phyloP scores from a whole-genome alignment of 2,797 vertebrate genomes.

The Chelidonichthys spinosus region DNA sequence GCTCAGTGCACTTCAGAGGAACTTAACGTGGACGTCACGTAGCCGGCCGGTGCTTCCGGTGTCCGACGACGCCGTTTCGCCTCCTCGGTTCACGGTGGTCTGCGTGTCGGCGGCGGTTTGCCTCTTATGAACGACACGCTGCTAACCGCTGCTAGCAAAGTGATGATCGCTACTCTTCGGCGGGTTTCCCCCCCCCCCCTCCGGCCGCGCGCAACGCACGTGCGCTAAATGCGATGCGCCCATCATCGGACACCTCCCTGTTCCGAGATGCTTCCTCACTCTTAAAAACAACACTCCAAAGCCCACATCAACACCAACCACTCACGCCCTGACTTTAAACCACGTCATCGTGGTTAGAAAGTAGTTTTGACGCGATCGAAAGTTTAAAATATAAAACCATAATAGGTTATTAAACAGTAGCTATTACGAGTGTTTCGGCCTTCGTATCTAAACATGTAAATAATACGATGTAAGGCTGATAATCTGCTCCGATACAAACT shows the following conservation, averaged over 20 bases:
- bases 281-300: background rate
- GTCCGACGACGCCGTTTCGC: background rate
- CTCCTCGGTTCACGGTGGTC: background rate
- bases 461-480: background rate
- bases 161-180: constrained; percentile 33
- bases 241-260: constrained; percentile 63
- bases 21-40: constrained; percentile 28
- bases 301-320: constrained; percentile 2
- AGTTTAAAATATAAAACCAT: background rate
- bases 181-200: constrained; percentile 32
- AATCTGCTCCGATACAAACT: background rate
- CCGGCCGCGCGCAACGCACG: constrained; percentile 64
- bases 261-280: background rate
- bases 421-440: background rate
- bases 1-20: constrained; percentile 63
- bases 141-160: constrained; percentile 50
- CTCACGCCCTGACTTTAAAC: background rate
- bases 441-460: background rate
- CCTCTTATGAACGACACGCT: constrained; percentile 3
- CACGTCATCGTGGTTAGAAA: background rate
- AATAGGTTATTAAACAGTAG: background rate
- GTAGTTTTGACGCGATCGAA: background rate
- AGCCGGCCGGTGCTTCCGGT: background rate
- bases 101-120: background rate
- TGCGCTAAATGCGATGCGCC: constrained; percentile 59